Conservation (phyloP, 2,113 vertebrate species). For the Suncus etruscus region DNA sequence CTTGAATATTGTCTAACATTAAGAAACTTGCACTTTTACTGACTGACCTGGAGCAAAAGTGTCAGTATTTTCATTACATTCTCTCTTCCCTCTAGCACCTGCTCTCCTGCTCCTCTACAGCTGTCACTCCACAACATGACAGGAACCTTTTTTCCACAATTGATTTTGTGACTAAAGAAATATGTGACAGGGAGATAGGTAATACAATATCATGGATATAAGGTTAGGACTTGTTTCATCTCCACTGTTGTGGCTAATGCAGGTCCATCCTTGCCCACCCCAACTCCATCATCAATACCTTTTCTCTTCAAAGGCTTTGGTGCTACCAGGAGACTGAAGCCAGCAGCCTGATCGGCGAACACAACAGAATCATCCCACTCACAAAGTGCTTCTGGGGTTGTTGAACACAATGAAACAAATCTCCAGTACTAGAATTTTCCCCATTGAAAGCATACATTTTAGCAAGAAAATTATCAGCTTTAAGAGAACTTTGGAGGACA, state of each 20-base stretch:
- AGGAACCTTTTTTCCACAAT: not conserved
- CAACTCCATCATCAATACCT: fast-evolving
- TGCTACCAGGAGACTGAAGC: not conserved
- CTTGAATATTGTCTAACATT: not conserved
- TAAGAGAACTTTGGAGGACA: not conserved
- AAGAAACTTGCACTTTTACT: not conserved
- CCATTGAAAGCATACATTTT: not conserved
- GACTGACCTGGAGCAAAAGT: not conserved
- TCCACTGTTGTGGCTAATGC: fast-evolving
- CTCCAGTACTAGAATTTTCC: not conserved
- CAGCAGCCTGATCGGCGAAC: too few species aligned
- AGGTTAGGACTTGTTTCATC: not conserved
- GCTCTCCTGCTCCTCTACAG: not conserved
- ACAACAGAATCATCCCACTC: not conserved
- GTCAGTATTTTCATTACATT: not conserved
- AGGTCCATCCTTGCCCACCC: fast-evolving
- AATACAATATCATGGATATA: fast-evolving
- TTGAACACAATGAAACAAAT: not conserved
- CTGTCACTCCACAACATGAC: not conserved
- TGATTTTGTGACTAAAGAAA: not conserved
- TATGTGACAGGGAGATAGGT: not conserved
- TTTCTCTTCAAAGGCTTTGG: not conserved
- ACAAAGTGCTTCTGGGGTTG: not conserved
- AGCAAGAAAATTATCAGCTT: not conserved
- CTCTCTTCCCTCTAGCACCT: not conserved